phyloP scores from a whole-genome alignment of 2,113 vertebrate genomes.

The Murina feae region DNA sequence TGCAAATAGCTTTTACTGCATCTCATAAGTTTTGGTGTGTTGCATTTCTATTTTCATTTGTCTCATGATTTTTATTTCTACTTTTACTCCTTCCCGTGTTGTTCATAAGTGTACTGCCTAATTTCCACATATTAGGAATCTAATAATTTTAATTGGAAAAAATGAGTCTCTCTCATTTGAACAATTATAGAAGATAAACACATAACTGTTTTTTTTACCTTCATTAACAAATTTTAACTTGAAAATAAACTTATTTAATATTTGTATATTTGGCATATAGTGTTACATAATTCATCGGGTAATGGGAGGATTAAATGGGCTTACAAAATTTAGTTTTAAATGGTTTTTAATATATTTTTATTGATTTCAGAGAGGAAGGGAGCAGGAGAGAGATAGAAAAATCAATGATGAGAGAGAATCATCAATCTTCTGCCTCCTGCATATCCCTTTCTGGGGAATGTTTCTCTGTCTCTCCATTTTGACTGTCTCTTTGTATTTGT shows the following conservation, averaged over 20 bases:
- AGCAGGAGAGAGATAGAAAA: too few species aligned
- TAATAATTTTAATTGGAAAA: not conserved
- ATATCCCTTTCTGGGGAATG: too few species aligned
- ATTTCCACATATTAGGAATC: not conserved
- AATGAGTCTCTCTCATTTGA: not conserved
- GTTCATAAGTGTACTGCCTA: not conserved
- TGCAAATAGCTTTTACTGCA: not conserved
- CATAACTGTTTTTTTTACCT: not conserved
- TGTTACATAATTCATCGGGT: not conserved
- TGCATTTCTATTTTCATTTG: not conserved
- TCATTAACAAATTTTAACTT: conserved; percentile 22
- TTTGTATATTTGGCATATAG: not conserved
- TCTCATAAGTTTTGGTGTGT: not conserved
- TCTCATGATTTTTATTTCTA: not conserved
- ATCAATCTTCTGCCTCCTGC: too few species aligned
- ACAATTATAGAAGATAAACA: not conserved
- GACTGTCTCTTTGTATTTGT: too few species aligned
- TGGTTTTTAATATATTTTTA: too few species aligned
- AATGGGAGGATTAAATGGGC: not conserved
- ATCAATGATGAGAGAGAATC: too few species aligned
- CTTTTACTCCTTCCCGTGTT: not conserved
- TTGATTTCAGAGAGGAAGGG: too few species aligned
- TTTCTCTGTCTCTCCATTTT: too few species aligned
- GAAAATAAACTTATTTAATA: not conserved
- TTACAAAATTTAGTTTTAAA: not conserved